Evolutionary conservation across 2,113 vertebrate genomes (phyloP).

Genomic region (Serilophus lunatus): DNA sequence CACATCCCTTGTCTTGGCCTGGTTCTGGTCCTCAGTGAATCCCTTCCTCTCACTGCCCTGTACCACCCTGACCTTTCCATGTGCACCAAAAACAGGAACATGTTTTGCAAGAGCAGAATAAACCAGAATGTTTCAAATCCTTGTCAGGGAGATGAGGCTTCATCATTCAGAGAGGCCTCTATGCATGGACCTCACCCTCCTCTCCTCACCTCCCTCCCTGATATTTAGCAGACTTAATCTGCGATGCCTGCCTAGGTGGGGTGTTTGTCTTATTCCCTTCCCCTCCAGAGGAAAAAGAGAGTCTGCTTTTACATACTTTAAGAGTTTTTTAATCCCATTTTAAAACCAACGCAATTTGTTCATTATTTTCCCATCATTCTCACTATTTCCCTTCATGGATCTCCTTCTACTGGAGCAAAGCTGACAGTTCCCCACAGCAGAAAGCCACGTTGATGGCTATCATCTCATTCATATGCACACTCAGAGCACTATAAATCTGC

Average conservation of each 20-base stretch:
- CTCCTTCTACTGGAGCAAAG: background rate
- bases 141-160: background rate
- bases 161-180: background rate
- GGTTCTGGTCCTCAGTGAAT: background rate
- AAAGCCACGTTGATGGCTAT: background rate
- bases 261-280: background rate
- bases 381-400: background rate
- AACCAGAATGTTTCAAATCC: background rate
- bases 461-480: constrained; percentile 57
- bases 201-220: rapidly evolving
- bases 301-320: background rate
- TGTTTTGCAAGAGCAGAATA: background rate
- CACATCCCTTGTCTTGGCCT: background rate
- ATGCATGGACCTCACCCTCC: rapidly evolving
- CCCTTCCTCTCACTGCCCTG: background rate
- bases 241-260: rapidly evolving
- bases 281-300: background rate
- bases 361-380: background rate
- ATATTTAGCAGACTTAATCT: background rate
- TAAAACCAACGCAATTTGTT: background rate
- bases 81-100: background rate
- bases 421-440: constrained; percentile 40
- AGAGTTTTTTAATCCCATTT: background rate
- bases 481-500: constrained; percentile 47
- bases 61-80: rapidly evolving